Base-by-base conservation (phyloP, 2,888 invertebrate genomes). In the Acanthosoma haemorrhoidale region DNA sequence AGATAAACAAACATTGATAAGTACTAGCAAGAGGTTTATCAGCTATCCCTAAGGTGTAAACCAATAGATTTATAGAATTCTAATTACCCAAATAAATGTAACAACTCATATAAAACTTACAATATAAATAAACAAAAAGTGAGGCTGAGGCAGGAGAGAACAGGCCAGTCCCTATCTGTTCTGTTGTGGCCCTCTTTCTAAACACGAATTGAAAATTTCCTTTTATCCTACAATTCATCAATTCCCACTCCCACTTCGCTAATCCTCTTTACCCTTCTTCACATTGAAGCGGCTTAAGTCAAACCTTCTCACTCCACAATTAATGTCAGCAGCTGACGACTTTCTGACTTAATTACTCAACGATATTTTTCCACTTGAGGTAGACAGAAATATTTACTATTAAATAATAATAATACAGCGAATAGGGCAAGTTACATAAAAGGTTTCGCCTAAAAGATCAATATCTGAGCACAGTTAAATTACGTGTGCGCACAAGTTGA, bases 111-210 rank as follows among this genome's bases (percentile, higher is more conserved):
- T n/a, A n/a, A n/a, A n/a, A n/a, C n/a, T n/a, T n/a, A n/a, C n/a
- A n/a, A n/a, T n/a, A n/a, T n/a, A n/a, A n/a, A n/a, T n/a, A n/a
- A n/a, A n/a, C n/a, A n/a, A n/a, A n/a, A n/a, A n/a, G n/a, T n/a
- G n/a, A n/a, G n/a, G n/a, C n/a, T n/a, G n/a, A n/a, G n/a, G n/a
- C n/a, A n/a, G n/a, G n/a, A n/a, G n/a, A n/a, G n/a, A n/a, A n/a
- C n/a, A n/a, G n/a, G 25, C 51, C 13, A 51, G 51, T 25, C 72
- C 72, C 73, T 72, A 75, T 74, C 81, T 80, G 81, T 81, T 82
- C 81, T 81, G 80, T 81, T 81, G 80, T 81, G 80, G 80, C 81
- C 81, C 81, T 82, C 82, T 81, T 80, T 81, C 80, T 80, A 81
- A 80, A 80, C 81, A 79, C 80, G 79, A 80, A 79, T 76, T 76